Base-by-base conservation (phyloP, 2,113 vertebrate species). In the Tricholaema leucomelas region DNA sequence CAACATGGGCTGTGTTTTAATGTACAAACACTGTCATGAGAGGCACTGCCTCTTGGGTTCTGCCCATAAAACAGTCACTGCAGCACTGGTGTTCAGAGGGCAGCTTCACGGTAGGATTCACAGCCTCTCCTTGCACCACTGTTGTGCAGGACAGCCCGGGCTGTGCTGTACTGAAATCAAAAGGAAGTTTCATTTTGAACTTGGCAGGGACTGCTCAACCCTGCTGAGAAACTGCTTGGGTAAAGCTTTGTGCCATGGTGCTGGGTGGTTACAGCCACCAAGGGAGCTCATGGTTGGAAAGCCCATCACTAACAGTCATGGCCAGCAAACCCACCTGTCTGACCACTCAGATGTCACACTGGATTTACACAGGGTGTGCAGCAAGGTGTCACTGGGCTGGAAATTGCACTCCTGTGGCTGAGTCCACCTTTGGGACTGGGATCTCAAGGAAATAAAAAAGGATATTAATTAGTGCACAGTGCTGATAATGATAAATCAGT, bases 291-390 rank as follows among this genome's bases (percentile, higher is more conserved):
- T 1, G 25, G 31, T 58, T 58, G n/a, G 44, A 24, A 25, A 9
- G 16, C 10, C 7, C 33, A 2, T 52, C 40, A 8, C 8, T 44
- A 8, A n/a, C 5, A 1, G 5, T 48, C 7, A 1, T 2, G 2
- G 21, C 6, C 71, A 64, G 58, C 16, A 66, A 31, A 58, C 1
- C 1, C 23, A 70, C 75, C 81, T 35, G 42, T 5, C 38, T 27
- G 87, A 6, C 28, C 40, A 0, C 9, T 55, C 33, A 35, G n/a
- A 8, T 1, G 13, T 4, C 15, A 8, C 7, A 2, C 20, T 6
- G 73, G 36, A n/a, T 61, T 87, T 35, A 27, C 1, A 4, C 19
- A 36, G 12, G 21, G 28, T 0, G 24, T 36, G 77, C 69, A 82
- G 63, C 61, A 60, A 82, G 50, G n/a, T 2, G 0, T 5, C 54